Evolutionary conservation across 1,140 invertebrate species (phyloP).

Genomic region (Aphis craccivora): DNA sequence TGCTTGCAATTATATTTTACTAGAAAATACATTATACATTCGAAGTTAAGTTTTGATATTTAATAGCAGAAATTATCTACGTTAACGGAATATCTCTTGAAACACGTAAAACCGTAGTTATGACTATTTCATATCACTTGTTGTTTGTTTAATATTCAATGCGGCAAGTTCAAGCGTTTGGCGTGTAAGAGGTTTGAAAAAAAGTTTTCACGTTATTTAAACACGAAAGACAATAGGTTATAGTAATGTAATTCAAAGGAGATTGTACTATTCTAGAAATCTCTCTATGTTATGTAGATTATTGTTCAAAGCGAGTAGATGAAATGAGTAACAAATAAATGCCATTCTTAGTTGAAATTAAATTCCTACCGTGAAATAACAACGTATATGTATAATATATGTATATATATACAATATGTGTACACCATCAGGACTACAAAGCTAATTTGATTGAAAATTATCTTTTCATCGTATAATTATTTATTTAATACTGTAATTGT

Average conservation of each 20-base stretch:
- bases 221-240: background rate
- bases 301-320: background rate
- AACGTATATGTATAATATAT: background rate
- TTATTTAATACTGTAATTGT: background rate
- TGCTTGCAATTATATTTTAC: background rate
- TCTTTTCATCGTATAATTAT: background rate
- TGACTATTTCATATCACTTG: background rate
- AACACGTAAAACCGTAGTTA: background rate
- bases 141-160: background rate
- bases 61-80: background rate
- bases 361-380: background rate
- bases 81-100: background rate
- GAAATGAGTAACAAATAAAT: background rate
- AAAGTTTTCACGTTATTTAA: conserved; percentile 1
- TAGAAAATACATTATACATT: background rate
- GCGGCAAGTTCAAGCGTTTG: background rate
- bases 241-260: background rate
- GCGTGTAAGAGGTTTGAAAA: background rate
- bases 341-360: conserved; percentile 2
- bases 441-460: background rate
- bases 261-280: background rate
- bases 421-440: background rate
- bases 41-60: background rate
- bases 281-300: background rate
- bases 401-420: too few relatives aligned